A percentile compares a stretch with the other conserved stretches of the same genome.
Evolutionary conservation across 2,888 invertebrate genomes (phyloP).

Genomic region (Cryptophagus acutangulus): DNA sequence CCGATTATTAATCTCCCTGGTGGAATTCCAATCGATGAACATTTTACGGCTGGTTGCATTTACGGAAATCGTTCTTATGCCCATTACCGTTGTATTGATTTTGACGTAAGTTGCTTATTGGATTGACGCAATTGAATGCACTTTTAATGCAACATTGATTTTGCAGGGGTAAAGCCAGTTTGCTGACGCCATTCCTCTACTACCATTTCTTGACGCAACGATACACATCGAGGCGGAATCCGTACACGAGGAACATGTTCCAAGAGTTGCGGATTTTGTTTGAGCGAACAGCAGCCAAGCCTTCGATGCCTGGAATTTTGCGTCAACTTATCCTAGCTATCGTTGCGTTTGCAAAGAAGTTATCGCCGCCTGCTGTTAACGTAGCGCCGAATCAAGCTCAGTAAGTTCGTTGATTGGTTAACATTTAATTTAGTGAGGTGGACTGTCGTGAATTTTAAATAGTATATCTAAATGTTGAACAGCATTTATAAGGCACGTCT

Average conservation of each 20-base stretch:
- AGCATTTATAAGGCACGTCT: too few relatives aligned
- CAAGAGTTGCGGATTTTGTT: conserved; percentile 73
- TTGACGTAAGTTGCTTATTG: conserved; percentile 67
- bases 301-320: conserved; percentile 64
- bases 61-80: conserved; percentile 90
- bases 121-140: not conserved
- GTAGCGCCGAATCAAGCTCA: conserved; percentile 39
- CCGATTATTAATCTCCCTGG: conserved; percentile 76
- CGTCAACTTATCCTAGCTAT: conserved; percentile 55
- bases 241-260: conserved; percentile 91
- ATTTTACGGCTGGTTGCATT: conserved; percentile 88
- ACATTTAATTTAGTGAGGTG: conserved; percentile 1
- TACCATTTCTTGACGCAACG: conserved; percentile 93
- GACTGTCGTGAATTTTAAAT: too few relatives aligned
- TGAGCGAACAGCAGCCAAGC: conserved; percentile 63
- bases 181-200: conserved; percentile 93
- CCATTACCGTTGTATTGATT: conserved; percentile 71
- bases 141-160: conserved; percentile 7
- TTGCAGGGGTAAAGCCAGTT: conserved; percentile 81
- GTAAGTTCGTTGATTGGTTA: conserved; percentile 4
- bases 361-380: conserved; percentile 64
- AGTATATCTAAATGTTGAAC: too few relatives aligned
- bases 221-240: conserved; percentile 92
- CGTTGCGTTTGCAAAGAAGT: conserved; percentile 67
- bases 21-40: conserved; percentile 86